Base-by-base conservation (phyloP, 1,140 invertebrate species). In the Onthophagus taurus region DNA sequence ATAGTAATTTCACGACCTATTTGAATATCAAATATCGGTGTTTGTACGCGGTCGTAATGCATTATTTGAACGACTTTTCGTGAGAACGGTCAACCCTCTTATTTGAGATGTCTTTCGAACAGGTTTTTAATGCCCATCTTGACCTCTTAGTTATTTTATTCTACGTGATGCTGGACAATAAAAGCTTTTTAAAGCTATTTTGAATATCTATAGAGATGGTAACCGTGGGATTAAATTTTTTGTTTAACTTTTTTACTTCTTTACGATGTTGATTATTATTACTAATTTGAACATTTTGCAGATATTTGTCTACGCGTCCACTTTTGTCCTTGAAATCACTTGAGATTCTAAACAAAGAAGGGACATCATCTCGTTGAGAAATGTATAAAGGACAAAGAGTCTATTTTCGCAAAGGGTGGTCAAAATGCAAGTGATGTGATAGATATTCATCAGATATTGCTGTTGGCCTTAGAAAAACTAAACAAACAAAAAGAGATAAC, bases 21-120 rank as follows among this genome's bases (percentile, higher is more conserved):
- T 52, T 52, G 50, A 52, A 49, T 52, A 52, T 52, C 50, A 52
- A 52, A 52, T 36, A 46, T 29, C 38, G 21, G 21, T 26, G 24
- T 20, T 41, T 14, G 24, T 26, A 41, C 29, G 29, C 24, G 17
- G 21, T 29, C 23, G n/a, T 41, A 29, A 41, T 41, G 38, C 38
- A 19, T 41, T 41, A 41, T 41, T 41, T 41, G 14, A 41, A 29
- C 17, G 24, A 8, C 14, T 11, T 11, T n/a, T 31, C 41, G 41
- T 43, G 41, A 43, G 41, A 43, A 50, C 45, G 23, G 42, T 47
- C 44, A 42, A 44, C 51, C 48, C 44, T 50, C 42, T 26, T 12
- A 21, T 11, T 9, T 24, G 11, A 33, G 21, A 44, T 42, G 13
- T 7, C 8, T 19, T 42, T 29, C 18, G 18, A 51, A 53, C 52